Percentiles rank a stretch among this genome's conserved stretches.
Conservation (phyloP, 2,888 invertebrate genomes). For the Lordiphosa andalusiaca region DNA sequence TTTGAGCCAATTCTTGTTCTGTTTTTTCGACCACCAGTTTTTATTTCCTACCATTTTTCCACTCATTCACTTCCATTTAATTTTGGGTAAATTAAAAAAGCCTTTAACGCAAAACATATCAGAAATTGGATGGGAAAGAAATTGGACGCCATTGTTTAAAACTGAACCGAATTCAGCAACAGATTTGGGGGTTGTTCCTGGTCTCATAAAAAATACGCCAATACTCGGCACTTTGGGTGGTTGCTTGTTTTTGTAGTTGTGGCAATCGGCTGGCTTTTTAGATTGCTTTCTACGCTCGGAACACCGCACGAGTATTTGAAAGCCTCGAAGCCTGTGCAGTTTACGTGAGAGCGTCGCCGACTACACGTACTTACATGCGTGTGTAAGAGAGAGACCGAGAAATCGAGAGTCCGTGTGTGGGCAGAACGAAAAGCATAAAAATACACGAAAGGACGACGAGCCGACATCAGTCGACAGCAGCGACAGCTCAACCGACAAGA, state of each 20-base stretch:
- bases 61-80: slow-evolving; percentile 3
- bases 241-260: slow-evolving; percentile 47
- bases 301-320: slow-evolving; percentile 19
- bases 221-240: slow-evolving; percentile 43
- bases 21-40: not conserved
- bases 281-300: slow-evolving; percentile 39
- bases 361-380: slow-evolving; percentile 1
- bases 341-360: slow-evolving; percentile 7
- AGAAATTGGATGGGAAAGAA: slow-evolving; percentile 17
- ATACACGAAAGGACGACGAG: slow-evolving; percentile 11
- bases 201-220: slow-evolving; percentile 38
- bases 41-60: not conserved
- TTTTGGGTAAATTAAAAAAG: slow-evolving; percentile 13
- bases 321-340: slow-evolving; percentile 8
- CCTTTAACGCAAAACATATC: slow-evolving; percentile 9
- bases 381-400: slow-evolving; percentile 2
- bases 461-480: slow-evolving; percentile 9
- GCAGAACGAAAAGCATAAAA: slow-evolving; percentile 1
- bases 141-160: slow-evolving; percentile 59
- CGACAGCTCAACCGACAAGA: not conserved
- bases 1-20: not conserved
- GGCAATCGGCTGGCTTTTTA: slow-evolving; percentile 40
- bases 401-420: slow-evolving; percentile 5
- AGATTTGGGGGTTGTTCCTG: slow-evolving; percentile 48
- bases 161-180: slow-evolving; percentile 21